Conservation (phyloP, 2,888 invertebrate genomes). For the Seira musarum region DNA sequence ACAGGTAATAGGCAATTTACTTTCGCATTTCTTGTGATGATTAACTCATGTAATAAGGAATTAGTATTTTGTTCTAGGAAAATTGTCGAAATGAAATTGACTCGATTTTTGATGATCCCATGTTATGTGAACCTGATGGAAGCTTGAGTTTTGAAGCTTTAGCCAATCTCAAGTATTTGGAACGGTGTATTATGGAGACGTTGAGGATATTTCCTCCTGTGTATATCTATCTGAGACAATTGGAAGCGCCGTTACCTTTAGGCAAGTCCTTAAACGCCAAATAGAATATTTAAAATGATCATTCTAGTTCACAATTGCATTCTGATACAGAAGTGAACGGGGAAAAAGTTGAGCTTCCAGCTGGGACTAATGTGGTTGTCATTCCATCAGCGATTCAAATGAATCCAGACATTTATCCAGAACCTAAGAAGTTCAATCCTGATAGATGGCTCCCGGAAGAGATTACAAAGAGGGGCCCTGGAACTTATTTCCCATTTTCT, state of each 20-base stretch:
- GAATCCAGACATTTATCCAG: conserved; percentile 32
- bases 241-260: conserved; percentile 15
- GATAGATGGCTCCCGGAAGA: conserved; percentile 34
- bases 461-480: neutral
- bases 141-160: conserved; percentile 7
- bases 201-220: conserved; percentile 29
- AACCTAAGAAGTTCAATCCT: conserved; percentile 36
- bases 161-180: conserved; percentile 18
- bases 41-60: neutral
- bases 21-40: neutral
- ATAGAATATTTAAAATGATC: too few relatives aligned
- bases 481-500: conserved; percentile 23
- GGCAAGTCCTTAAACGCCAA: too few relatives aligned
- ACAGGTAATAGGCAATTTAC: conserved; percentile 4
- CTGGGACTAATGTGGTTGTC: conserved; percentile 38
- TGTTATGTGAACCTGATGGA: conserved; percentile 18
- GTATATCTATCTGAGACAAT: conserved; percentile 25
- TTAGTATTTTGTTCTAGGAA: neutral
- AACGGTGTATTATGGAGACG: conserved; percentile 30
- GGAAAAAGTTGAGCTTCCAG: conserved; percentile 3
- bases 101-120: conserved; percentile 22
- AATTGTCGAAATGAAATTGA: conserved; percentile 23
- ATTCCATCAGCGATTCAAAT: conserved; percentile 33
- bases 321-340: conserved; percentile 17
- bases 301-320: neutral